phyloP scores from a whole-genome alignment of 2,113 vertebrate species.

The Oriolus oriolus region DNA sequence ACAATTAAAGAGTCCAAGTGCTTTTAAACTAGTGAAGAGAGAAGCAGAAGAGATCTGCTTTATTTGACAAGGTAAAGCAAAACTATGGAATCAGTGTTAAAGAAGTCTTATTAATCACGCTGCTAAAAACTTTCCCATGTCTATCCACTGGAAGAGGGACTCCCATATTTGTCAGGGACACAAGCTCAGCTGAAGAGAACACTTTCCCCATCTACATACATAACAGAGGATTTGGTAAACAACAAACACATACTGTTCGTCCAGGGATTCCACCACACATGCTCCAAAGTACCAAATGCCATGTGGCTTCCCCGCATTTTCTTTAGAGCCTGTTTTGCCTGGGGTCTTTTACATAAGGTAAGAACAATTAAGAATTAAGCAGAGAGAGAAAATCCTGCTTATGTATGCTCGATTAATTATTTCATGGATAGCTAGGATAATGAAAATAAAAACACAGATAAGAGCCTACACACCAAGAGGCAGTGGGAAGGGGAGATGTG shows the following conservation, averaged over 20 bases:
- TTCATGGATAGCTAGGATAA: neutral
- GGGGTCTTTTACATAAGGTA: neutral
- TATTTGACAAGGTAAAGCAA: neutral
- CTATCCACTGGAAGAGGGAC: neutral
- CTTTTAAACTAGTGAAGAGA: neutral
- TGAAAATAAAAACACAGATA: neutral
- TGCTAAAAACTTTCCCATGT: neutral
- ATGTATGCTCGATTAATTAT: rapidly evolving
- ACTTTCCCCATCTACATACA: neutral
- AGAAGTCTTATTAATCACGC: rapidly evolving
- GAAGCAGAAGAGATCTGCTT: neutral
- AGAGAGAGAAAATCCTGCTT: neutral
- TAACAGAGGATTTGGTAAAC: neutral
- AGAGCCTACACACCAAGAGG: neutral
- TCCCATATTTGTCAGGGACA: neutral
- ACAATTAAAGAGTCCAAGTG: neutral
- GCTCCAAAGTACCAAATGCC: rapidly evolving
- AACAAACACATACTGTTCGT: neutral
- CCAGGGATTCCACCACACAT: neutral
- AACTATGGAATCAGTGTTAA: neutral
- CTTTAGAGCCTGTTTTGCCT: neutral
- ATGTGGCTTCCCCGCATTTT: rapidly evolving
- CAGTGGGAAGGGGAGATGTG: rapidly evolving
- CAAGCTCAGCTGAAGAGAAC: neutral
- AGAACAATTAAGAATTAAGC: neutral